Percentiles rank a stretch among this genome's conserved stretches.
phyloP scores from a whole-genome alignment of 2,888 invertebrate genomes.

The Ichneumoninae sp. region DNA sequence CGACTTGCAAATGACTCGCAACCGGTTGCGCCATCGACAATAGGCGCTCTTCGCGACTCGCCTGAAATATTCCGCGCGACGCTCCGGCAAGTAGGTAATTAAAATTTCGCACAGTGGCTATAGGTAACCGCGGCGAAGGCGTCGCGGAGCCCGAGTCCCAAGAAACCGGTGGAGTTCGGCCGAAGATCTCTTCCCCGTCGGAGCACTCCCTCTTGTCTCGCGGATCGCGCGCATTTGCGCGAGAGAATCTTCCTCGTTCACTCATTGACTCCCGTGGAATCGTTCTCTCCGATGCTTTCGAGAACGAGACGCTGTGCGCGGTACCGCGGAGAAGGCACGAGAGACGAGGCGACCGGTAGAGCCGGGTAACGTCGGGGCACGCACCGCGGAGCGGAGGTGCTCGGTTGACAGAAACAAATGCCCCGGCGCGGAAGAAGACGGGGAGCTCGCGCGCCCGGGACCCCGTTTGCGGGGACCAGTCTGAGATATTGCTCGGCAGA shows the following conservation, averaged over 20 bases:
- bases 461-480: slow-evolving; percentile 79
- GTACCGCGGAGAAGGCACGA: slow-evolving; percentile 49
- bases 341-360: slow-evolving; percentile 52
- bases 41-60: background rate
- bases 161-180: slow-evolving; percentile 18
- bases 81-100: slow-evolving; percentile 49
- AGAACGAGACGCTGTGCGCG: slow-evolving; percentile 22
- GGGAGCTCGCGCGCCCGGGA: slow-evolving; percentile 81
- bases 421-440: slow-evolving; percentile 81
- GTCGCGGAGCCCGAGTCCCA: slow-evolving; percentile 1
- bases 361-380: slow-evolving; percentile 71
- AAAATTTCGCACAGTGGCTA: slow-evolving; percentile 58
- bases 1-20: background rate
- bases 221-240: slow-evolving; percentile 9
- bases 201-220: slow-evolving; percentile 23
- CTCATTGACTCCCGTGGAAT: background rate
- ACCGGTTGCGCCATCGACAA: slow-evolving; percentile 23
- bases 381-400: slow-evolving; percentile 68
- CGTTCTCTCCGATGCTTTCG: slow-evolving; percentile 10
- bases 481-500: slow-evolving; percentile 83
- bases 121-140: slow-evolving; percentile 38
- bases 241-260: background rate
- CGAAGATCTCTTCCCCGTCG: slow-evolving; percentile 31
- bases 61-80: slow-evolving; percentile 16
- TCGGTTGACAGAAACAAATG: slow-evolving; percentile 83